Conservation (phyloP, 2,888 invertebrate genomes). For the Campoplex nolae region DNA sequence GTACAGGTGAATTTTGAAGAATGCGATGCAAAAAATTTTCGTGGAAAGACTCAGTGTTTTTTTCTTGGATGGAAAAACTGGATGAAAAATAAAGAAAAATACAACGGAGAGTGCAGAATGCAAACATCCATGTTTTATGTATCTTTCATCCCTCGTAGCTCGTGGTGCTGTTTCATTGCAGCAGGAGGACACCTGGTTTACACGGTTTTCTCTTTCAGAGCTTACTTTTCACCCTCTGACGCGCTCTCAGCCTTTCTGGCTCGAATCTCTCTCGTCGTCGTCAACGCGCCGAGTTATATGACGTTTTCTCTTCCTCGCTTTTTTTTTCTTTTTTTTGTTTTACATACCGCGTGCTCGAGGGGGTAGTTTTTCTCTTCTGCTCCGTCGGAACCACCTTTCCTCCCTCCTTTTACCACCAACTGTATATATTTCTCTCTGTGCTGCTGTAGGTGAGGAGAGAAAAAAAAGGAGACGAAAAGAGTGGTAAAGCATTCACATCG, state of each 20-base stretch:
- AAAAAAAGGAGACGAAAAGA: slow-evolving; percentile 29
- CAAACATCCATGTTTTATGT: slow-evolving; percentile 4
- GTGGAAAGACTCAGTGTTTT: background rate
- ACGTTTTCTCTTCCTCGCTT: slow-evolving; percentile 47
- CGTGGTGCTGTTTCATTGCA: slow-evolving; percentile 22
- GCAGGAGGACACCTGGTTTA: slow-evolving; percentile 52
- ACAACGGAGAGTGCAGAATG: background rate
- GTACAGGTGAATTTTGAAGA: background rate
- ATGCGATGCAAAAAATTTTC: background rate
- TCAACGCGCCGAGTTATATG: slow-evolving; percentile 43
- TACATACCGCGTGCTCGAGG: slow-evolving; percentile 41
- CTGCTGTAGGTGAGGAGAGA: slow-evolving; percentile 37
- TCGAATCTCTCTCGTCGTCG: slow-evolving; percentile 60
- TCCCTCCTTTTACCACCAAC: slow-evolving; percentile 56
- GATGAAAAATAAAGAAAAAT: background rate
- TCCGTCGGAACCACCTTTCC: slow-evolving; percentile 51
- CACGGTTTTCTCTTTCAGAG: slow-evolving; percentile 53
- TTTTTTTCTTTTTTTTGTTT: slow-evolving; percentile 45
- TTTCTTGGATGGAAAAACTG: background rate
- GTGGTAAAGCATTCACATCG: slow-evolving; percentile 63
- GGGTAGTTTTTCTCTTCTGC: slow-evolving; percentile 53
- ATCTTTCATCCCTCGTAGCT: slow-evolving; percentile 16
- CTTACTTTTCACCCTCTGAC: slow-evolving; percentile 53
- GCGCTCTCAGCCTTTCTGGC: slow-evolving; percentile 60
- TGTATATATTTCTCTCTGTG: slow-evolving; percentile 40